These are phyloP conservation scores for Molorchus minor DNA, from an alignment of 2,888 invertebrate genomes.

Conservation along the genomic window DNA sequence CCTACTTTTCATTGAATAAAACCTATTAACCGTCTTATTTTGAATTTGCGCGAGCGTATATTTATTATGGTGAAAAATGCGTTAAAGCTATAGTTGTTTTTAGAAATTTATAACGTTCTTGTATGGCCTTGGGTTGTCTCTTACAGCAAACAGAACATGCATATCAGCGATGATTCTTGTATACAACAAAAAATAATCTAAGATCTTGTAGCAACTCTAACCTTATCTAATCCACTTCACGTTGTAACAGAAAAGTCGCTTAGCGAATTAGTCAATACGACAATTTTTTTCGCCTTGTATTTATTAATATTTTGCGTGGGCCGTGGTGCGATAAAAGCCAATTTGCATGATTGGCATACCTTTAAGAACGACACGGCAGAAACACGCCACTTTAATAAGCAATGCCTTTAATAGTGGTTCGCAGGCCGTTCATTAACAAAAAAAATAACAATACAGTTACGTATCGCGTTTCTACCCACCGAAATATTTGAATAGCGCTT, in stretches of 20 bases:
- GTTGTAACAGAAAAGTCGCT: background rate
- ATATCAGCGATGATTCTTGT: background rate
- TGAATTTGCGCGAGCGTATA: no score
- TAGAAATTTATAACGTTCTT: no score
- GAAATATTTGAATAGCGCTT: constrained; percentile 13
- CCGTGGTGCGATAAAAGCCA: constrained; percentile 10
- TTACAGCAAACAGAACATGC: no score
- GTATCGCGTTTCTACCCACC: constrained; percentile 20
- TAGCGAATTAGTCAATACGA: constrained; percentile 8
- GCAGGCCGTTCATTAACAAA: constrained; percentile 16
- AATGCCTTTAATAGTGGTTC: constrained; percentile 6
- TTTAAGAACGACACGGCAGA: constrained; percentile 16
- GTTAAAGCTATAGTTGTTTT: no score
- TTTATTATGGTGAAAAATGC: no score
- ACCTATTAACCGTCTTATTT: no score
- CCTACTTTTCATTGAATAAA: no score
- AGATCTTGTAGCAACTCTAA: background rate
- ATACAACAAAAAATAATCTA: background rate
- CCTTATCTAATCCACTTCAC: background rate
- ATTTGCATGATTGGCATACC: constrained; percentile 21
- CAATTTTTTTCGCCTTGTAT: background rate
- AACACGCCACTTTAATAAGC: constrained; percentile 18
- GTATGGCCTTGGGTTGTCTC: no score
- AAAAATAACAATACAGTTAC: constrained; percentile 23
- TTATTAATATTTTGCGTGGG: constrained; percentile 16